Conservation (phyloP, 2,113 vertebrate species). For the Pelvicachromis taeniatus region DNA sequence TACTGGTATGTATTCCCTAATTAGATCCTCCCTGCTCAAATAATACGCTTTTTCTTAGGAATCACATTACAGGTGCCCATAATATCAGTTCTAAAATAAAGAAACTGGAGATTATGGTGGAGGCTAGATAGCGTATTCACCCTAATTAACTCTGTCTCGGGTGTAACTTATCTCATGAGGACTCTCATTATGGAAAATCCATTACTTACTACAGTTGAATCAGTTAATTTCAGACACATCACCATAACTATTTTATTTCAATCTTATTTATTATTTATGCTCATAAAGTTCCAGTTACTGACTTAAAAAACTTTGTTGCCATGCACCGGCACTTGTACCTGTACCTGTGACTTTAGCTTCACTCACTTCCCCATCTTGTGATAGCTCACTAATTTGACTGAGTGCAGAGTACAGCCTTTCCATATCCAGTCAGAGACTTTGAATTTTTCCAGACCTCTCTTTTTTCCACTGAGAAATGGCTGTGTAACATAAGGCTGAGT, state of each 20-base stretch:
- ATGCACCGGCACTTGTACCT: neutral
- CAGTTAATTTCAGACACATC: neutral
- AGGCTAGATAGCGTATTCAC: neutral
- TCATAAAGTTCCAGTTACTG: neutral
- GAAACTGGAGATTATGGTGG: neutral
- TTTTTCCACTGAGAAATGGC: conserved; percentile 41
- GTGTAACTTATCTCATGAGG: neutral
- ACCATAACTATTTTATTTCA: neutral
- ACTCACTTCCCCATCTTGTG: neutral
- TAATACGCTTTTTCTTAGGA: neutral
- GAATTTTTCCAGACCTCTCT: conserved; percentile 39
- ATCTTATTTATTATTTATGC: neutral
- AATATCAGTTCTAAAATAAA: neutral
- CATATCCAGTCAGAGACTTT: neutral
- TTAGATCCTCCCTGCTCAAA: neutral
- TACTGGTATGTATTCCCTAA: conserved; percentile 78
- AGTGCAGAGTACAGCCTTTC: neutral
- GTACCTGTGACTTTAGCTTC: neutral
- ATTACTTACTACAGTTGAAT: neutral
- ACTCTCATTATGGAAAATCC: neutral
- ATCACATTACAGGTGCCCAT: neutral
- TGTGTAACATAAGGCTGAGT: conserved; percentile 48
- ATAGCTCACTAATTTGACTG: neutral
- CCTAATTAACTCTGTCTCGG: neutral
- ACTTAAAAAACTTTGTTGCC: neutral